These are phyloP conservation scores for Centropus bengalensis DNA, from an alignment of 2,113 vertebrate species.

Conservation along the genomic window DNA sequence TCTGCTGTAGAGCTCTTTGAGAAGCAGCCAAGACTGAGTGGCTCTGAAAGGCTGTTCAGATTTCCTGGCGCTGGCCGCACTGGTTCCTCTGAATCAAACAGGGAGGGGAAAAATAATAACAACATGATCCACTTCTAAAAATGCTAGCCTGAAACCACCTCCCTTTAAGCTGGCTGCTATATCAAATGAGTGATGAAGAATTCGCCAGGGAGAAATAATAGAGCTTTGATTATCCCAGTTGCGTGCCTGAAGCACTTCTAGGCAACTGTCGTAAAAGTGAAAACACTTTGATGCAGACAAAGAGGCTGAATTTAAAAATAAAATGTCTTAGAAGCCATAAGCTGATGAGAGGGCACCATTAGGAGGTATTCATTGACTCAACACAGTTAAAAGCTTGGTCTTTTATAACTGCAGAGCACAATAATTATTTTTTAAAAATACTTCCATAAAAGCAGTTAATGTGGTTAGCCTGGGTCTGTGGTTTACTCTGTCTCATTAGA, in stretches of 20 bases:
- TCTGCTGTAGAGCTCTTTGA: conserved; percentile 31
- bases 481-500: background rate
- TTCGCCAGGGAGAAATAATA: conserved; percentile 45
- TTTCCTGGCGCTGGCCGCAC: background rate
- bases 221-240: conserved; percentile 27
- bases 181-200: background rate
- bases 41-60: conserved; percentile 33
- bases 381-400: background rate
- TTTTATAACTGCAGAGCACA: background rate
- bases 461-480: conserved; percentile 1
- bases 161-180: background rate
- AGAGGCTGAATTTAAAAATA: background rate
- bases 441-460: conserved; percentile 16
- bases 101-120: conserved; percentile 33
- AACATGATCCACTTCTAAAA: conserved; percentile 4
- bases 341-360: background rate
- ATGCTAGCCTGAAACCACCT: conserved; percentile 3
- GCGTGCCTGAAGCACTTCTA: background rate
- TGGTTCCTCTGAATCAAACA: conserved; percentile 15
- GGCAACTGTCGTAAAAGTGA: background rate
- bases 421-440: background rate
- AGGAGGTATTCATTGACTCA: background rate
- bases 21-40: conserved; percentile 40
- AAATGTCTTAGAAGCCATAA: conserved; percentile 3
- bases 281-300: conserved; percentile 18